A percentile compares a stretch with the other conserved stretches of the same genome.
These are phyloP conservation scores for Automeris io DNA, from an alignment of 2,888 invertebrate genomes.

Conservation along the genomic window DNA sequence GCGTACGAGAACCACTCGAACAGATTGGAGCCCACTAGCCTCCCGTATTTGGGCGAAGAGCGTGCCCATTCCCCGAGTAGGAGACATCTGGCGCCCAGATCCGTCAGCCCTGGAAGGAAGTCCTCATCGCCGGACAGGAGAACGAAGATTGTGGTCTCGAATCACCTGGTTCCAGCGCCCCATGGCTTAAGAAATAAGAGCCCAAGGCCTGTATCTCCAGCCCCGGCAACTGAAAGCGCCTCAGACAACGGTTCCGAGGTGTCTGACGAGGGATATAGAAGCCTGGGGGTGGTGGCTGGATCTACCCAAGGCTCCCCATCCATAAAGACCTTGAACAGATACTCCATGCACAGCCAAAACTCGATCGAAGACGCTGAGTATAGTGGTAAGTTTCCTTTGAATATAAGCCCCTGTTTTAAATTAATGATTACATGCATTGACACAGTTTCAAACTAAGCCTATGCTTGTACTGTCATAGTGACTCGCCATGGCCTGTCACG, in stretches of 20 bases:
- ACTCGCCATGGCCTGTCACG: too few species aligned
- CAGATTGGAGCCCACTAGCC: constrained; percentile 42
- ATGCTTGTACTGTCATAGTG: too few species aligned
- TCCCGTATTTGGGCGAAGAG: constrained; percentile 59
- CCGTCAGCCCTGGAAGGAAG: constrained; percentile 54
- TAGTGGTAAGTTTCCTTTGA: constrained; percentile 76
- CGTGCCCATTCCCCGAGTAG: constrained; percentile 53
- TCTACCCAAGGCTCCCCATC: constrained; percentile 69
- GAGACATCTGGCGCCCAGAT: constrained; percentile 42
- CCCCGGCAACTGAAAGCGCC: constrained; percentile 76
- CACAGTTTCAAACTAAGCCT: too few species aligned
- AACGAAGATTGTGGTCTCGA: constrained; percentile 51
- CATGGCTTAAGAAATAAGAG: constrained; percentile 60
- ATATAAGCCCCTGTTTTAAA: too few species aligned
- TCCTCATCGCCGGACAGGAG: constrained; percentile 64
- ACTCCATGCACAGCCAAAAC: constrained; percentile 83
- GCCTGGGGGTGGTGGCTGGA: constrained; percentile 81
- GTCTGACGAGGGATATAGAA: constrained; percentile 90
- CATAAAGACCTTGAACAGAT: constrained; percentile 77
- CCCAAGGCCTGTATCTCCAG: constrained; percentile 73
- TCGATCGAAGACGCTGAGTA: constrained; percentile 85
- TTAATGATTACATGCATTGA: too few species aligned
- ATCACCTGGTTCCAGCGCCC: constrained; percentile 71
- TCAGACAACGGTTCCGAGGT: constrained; percentile 90
- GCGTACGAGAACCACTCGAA: constrained; percentile 29